Evolutionary conservation across 2,888 invertebrate species (phyloP).

Genomic region (Ametastegia equiseti): DNA sequence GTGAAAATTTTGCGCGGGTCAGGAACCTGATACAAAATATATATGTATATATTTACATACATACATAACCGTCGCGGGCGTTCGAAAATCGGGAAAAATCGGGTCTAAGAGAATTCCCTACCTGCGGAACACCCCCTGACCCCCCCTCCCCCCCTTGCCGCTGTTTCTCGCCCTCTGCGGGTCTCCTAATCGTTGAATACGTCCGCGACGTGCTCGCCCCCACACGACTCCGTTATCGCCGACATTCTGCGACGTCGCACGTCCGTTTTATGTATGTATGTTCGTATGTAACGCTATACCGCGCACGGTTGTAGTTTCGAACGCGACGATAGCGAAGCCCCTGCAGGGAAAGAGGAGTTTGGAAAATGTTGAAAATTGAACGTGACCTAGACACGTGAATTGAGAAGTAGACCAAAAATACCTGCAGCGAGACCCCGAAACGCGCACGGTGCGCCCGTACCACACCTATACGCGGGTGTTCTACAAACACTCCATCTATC

Average conservation of each 20-base stretch:
- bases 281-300: background rate
- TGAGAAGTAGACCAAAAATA: background rate
- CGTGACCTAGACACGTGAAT: constrained; percentile 42
- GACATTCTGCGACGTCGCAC: background rate
- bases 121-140: background rate
- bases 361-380: constrained; percentile 26
- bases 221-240: background rate
- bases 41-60: background rate
- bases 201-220: background rate
- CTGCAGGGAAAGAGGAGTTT: background rate
- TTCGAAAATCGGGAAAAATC: constrained; percentile 8
- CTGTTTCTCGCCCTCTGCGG: too few species aligned
- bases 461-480: background rate
- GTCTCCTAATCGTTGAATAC: background rate
- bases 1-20: constrained; percentile 43
- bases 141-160: too few species aligned
- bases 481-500: background rate
- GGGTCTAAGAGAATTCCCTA: background rate
- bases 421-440: background rate
- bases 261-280: background rate
- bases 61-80: background rate
- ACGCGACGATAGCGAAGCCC: background rate
- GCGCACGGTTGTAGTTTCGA: background rate
- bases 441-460: background rate
- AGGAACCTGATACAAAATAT: constrained; percentile 11